Evolutionary conservation across 2,888 invertebrate species (phyloP), one percentile per base, ranked within the genome.

Genomic region (Phania funesta): DNA sequence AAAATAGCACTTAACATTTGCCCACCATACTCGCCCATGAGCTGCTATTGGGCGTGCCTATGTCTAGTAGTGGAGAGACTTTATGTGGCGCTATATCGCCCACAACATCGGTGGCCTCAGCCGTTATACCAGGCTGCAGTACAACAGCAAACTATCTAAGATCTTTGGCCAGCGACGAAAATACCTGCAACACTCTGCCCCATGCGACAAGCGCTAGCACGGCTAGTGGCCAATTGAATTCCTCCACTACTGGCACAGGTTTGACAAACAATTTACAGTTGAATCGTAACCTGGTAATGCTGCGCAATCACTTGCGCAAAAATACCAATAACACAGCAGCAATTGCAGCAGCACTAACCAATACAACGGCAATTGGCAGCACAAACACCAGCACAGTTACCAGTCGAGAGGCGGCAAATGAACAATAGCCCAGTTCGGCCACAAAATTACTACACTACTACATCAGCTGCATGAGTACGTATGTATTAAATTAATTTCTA

Each of bases 1-100:
- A 91, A 87, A 91, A 90, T 86, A 91, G 90, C 86, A 90, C 91
- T 90, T 91, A 91, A 91, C 90, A 90, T 89, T 90, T 91, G 88
- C 90, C 90, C 80, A 90, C 90, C 85, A 90, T 90, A 86, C 89
- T 90, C 84, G 90, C 90, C 87, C 90, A 90, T 85, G 90, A 90
- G 86, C 84, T 90, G 86, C 84, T 88, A 77, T 86, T 89, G 83
- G 88, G 88, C 83, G 89, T 87, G 70, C 86, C 86, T 22, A 54
- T 86, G 56, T 77, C 81, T 8, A 81, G 83, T 52, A 71, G 78
- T 38, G 85, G 85, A 20, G 84, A 84, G 18, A 85, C 80, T 3
- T 62, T 85, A 60, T 82, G 86, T 68, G 86, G 88, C 13, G 87
- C 87, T 67, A 87, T 87, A 11, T 88, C 88, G 44, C 88, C 88